phyloP scores from a whole-genome alignment of 1,140 invertebrate species.

The Drosophila nigromelanica region DNA sequence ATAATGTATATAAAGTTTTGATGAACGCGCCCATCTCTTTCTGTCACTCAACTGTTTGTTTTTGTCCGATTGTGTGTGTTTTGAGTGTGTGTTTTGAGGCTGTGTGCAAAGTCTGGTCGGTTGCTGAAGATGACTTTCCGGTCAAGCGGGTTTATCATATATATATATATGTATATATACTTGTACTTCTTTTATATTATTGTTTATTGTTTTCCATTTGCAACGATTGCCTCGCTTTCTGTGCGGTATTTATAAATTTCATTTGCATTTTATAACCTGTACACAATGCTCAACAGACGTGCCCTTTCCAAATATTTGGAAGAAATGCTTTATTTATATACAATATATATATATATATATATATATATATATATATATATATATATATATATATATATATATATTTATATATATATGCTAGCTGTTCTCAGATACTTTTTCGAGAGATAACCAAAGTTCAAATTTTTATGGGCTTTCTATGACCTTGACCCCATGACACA shows the following conservation, averaged over 20 bases:
- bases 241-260: constrained; percentile 63
- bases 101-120: constrained; percentile 19
- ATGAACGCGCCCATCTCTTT: constrained; percentile 5
- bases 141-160: constrained; percentile 56
- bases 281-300: background rate
- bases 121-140: constrained; percentile 54
- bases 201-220: constrained; percentile 33
- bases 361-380: background rate
- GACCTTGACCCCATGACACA: constrained; percentile 45
- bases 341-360: background rate
- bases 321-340: background rate
- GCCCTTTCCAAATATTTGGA: constrained; percentile 23
- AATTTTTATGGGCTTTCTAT: constrained; percentile 12
- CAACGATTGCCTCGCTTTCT: constrained; percentile 37
- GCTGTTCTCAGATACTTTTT: too few species aligned
- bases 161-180: background rate
- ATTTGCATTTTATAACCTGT: constrained; percentile 60
- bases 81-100: constrained; percentile 1
- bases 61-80: constrained; percentile 16
- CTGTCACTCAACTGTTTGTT: constrained; percentile 16
- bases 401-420: too few species aligned
- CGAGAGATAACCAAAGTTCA: background rate
- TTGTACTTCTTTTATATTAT: constrained; percentile 15
- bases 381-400: background rate
- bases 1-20: too few species aligned